A percentile compares a stretch with the other conserved stretches of the same genome.
These are phyloP conservation scores for Athalia circularis DNA, from an alignment of 2,888 invertebrate genomes.

Conservation along the genomic window DNA sequence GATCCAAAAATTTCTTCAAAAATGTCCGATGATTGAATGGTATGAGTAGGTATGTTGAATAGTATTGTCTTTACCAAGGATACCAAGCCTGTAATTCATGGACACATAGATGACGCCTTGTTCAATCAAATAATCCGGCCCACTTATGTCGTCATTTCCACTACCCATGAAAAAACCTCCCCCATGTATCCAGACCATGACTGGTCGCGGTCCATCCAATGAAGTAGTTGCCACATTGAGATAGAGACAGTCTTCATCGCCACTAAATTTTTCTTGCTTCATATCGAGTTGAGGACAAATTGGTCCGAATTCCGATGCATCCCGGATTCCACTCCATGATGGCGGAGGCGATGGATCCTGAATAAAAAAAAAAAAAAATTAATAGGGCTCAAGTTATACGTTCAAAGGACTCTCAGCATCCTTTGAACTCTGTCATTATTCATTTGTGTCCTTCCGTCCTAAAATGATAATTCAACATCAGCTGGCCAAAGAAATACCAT, in stretches of 20 bases:
- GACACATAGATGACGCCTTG: too few species aligned
- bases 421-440: background rate
- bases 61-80: too few species aligned
- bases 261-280: background rate
- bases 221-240: constrained; percentile 71
- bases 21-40: too few species aligned
- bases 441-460: too few species aligned
- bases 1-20: too few species aligned
- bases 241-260: constrained; percentile 76
- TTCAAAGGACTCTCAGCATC: background rate
- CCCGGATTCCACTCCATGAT: constrained; percentile 72
- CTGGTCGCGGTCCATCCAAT: constrained; percentile 55
- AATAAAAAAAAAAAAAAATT: background rate
- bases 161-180: constrained; percentile 9
- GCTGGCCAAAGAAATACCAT: too few species aligned
- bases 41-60: too few species aligned
- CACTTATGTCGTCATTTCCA: background rate
- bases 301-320: constrained; percentile 71
- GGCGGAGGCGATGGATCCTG: constrained; percentile 72
- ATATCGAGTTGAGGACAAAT: constrained; percentile 59
- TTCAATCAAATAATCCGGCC: constrained; percentile 36
- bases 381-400: background rate
- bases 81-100: too few species aligned
- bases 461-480: too few species aligned
- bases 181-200: constrained; percentile 39